Evolutionary conservation across 1,140 invertebrate species (phyloP).

Genomic region (Phocides pigmalion): DNA sequence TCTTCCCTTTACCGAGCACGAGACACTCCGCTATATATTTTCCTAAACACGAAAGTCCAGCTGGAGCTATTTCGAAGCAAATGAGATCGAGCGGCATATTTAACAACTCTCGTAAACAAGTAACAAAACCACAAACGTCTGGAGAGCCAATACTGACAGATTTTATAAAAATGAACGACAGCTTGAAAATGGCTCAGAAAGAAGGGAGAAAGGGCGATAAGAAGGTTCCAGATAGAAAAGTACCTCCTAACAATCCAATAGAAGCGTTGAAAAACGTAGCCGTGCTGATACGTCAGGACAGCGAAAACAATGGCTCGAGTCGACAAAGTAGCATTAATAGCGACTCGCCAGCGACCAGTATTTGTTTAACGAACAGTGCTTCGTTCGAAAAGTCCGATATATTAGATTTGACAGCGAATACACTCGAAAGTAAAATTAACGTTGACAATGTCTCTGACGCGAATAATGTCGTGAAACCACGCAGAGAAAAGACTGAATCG

Average conservation of each 20-base stretch:
- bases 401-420: slow-evolving; percentile 67
- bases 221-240: slow-evolving; percentile 52
- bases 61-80: slow-evolving; percentile 70
- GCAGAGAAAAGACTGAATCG: slow-evolving; percentile 93
- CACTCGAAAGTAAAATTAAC: slow-evolving; percentile 47
- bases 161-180: slow-evolving; percentile 86
- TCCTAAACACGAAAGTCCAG: slow-evolving; percentile 80
- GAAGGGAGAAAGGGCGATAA: slow-evolving; percentile 62
- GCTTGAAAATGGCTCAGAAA: slow-evolving; percentile 69
- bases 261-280: slow-evolving; percentile 76
- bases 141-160: slow-evolving; percentile 90
- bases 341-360: slow-evolving; percentile 72
- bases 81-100: slow-evolving; percentile 87
- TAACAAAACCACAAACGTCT: slow-evolving; percentile 78
- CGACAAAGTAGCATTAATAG: slow-evolving; percentile 69
- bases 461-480: slow-evolving; percentile 82
- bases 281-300: slow-evolving; percentile 68
- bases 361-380: slow-evolving; percentile 59
- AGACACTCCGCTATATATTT: slow-evolving; percentile 89
- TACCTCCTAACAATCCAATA: slow-evolving; percentile 56
- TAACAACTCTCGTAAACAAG: slow-evolving; percentile 85
- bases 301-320: slow-evolving; percentile 57
- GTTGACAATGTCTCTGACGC: slow-evolving; percentile 37
- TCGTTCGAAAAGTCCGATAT: slow-evolving; percentile 62
- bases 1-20: slow-evolving; percentile 88